Evolutionary conservation across 2,888 invertebrate genomes (phyloP), one percentile per base, ranked within the genome.

Genomic region (Cremastinae sp.): DNA sequence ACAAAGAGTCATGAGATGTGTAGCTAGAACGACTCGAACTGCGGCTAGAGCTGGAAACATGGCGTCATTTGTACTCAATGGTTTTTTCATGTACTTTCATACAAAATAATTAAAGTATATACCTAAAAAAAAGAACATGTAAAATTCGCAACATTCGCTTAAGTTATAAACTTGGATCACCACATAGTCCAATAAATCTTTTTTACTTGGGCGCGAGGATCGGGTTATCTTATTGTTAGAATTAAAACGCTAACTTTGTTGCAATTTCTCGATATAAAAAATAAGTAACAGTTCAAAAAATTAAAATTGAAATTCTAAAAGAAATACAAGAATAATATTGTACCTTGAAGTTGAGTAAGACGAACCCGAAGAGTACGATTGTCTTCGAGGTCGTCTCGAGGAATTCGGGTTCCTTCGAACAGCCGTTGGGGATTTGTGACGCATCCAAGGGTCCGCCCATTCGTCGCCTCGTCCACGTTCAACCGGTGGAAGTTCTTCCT

Each of bases 361-460:
- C 35, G 95, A 95, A 41, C 93, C 94, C 1, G 94, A 94, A 78
- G 94, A 94, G 83, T 95, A 95, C 16, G 95, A 94, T 78, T 93
- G 92, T 87, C 91, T 86, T 81, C 90, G 85, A 22, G 90, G 88
- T 83, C 81, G 73, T 83, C 87, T 84, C 0, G 89, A 83, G 2
- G 89, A 83, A 1, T 83, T 79, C 5, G 85, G 81, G 51, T 86
- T 88, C 7, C 87, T 78, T 16, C 88, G 84, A 3, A 87, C 82
- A 0, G 87, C 82, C 2, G 84, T 87, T 0, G 93, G 94, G 2
- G 94, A 94, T 82, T 94, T 94, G 1, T 93, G 92, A 37, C 94
- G 90, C 94, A 96, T 96, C 98, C 98, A 98, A 0, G 98, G 98
- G 91, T 98, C 98, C 49, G 95, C 95, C 97, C 98, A 98, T 84